phyloP scores from a whole-genome alignment of 2,888 invertebrate species.

The Calameuta pallipes region DNA sequence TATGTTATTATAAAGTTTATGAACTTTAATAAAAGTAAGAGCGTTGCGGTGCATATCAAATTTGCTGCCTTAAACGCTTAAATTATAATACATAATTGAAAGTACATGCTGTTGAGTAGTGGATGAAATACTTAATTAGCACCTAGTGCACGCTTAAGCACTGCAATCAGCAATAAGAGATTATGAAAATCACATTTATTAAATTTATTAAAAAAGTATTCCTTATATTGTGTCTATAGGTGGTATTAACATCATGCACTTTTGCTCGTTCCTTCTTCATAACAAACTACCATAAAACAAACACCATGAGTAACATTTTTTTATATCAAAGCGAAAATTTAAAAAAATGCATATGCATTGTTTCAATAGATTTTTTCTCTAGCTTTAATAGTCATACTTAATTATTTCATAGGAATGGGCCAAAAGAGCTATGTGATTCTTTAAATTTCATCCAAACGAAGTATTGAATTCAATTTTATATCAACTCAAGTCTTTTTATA shows the following conservation, averaged over 20 bases:
- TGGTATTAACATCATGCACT: background rate
- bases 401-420: conserved; percentile 17
- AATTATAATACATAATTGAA: background rate
- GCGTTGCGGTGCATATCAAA: background rate
- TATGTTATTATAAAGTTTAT: background rate
- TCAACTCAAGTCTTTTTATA: background rate
- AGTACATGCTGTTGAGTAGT: background rate
- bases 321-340: background rate
- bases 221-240: background rate
- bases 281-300: background rate
- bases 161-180: background rate
- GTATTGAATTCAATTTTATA: background rate
- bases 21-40: background rate
- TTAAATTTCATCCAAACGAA: background rate
- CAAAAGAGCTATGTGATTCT: background rate
- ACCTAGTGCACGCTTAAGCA: background rate
- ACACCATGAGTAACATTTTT: background rate
- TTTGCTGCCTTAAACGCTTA: background rate
- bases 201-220: background rate
- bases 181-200: background rate
- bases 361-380: background rate
- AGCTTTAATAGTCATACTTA: background rate
- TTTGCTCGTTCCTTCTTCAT: background rate
- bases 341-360: too few relatives aligned
- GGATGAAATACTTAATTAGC: background rate